A percentile compares a stretch with the other conserved stretches of the same genome.
Conservation (phyloP, 92 coral and sea anemone species). For the Parazoanthus atlanticus region DNA sequence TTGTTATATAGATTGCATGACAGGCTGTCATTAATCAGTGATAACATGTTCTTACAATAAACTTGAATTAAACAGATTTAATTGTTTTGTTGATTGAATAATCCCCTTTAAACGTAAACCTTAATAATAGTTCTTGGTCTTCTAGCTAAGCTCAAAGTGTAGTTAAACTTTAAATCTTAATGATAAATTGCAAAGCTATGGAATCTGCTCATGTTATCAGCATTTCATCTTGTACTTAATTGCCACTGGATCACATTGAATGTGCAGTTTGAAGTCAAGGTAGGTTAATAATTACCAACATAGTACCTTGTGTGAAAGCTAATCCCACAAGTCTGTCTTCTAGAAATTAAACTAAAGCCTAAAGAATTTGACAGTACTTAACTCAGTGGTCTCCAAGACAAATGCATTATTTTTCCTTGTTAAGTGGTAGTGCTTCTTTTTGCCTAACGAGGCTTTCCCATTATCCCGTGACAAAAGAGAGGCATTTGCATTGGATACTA, state of each 20-base stretch:
- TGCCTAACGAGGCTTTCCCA: background rate
- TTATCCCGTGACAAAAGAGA: background rate
- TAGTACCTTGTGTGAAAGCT: background rate
- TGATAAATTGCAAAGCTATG: background rate
- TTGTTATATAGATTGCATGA: background rate
- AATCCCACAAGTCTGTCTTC: background rate
- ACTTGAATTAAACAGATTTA: background rate
- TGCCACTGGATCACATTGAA: background rate
- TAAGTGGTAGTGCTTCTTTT: background rate
- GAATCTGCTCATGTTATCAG: background rate
- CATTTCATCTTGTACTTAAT: background rate
- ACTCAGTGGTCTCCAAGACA: background rate
- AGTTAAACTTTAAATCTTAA: background rate
- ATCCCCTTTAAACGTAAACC: background rate
- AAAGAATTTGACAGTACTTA: background rate
- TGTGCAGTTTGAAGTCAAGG: background rate
- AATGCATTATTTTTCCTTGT: background rate
- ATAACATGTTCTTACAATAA: background rate
- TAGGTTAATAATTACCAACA: background rate
- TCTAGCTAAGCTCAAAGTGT: background rate
- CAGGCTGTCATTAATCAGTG: background rate
- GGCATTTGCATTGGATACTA: background rate
- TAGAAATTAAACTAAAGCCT: too few relatives aligned
- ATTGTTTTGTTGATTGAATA: slow-evolving; percentile 20
- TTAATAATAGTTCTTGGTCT: background rate